phyloP scores from a whole-genome alignment of 2,797 vertebrate species.

The Perdix hodgsoniae region DNA sequence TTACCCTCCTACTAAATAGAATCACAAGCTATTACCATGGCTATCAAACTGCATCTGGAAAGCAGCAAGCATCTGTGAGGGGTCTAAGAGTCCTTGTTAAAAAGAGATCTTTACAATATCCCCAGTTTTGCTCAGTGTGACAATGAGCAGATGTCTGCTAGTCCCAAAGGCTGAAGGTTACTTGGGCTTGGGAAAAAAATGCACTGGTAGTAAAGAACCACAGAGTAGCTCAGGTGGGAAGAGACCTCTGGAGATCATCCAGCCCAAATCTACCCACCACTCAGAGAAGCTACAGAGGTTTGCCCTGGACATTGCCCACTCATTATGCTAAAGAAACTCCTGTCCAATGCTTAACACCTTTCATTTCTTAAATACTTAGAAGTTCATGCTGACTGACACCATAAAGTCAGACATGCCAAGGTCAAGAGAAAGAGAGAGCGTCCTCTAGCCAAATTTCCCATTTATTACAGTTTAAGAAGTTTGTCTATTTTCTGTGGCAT shows the following conservation, averaged over 20 bases:
- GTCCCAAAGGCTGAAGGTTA: not conserved
- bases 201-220: not conserved
- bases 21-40: not conserved
- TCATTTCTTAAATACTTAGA: not conserved
- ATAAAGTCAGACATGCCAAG: not conserved
- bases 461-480: not conserved
- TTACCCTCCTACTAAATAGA: not conserved
- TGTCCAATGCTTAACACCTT: not conserved
- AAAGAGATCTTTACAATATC: not conserved
- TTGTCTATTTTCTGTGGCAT: not conserved
- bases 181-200: not conserved
- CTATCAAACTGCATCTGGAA: not conserved
- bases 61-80: not conserved
- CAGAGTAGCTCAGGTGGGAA: not conserved
- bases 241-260: not conserved
- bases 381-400: not conserved
- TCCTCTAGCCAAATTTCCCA: not conserved
- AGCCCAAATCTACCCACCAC: not conserved
- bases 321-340: not conserved
- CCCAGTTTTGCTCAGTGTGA: not conserved
- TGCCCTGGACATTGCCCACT: not conserved
- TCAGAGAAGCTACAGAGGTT: not conserved
- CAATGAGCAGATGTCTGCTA: not conserved
- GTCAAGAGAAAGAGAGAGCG: not conserved
- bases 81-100: not conserved